A percentile compares a stretch with the other conserved stretches of the same genome.
Conservation (phyloP, 2,797 vertebrate genomes). For the Epinephelus coioides region DNA sequence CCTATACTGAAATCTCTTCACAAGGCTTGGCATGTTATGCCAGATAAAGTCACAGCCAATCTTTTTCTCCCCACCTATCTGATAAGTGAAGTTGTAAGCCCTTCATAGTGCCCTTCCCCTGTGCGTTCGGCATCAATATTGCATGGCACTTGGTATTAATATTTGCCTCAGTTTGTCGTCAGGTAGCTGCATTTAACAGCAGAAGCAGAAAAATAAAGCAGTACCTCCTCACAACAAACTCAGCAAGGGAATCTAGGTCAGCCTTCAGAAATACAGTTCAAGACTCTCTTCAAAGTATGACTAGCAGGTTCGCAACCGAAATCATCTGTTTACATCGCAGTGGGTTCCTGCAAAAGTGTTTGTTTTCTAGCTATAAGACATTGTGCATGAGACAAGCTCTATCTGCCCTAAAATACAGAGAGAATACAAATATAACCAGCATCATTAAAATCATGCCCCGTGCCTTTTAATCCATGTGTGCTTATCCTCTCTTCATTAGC, state of each 20-base stretch:
- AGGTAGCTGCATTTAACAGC: constrained; percentile 75
- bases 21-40: constrained; percentile 30
- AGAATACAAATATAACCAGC: constrained; percentile 26
- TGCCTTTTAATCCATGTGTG: constrained; percentile 29
- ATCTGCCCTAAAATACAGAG: constrained; percentile 16
- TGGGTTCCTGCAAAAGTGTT: constrained; percentile 38
- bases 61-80: constrained; percentile 34
- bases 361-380: constrained; percentile 44
- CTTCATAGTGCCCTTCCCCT: constrained; percentile 64
- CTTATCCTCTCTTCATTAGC: constrained; percentile 36
- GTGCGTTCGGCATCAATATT: constrained; percentile 80
- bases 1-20: constrained; percentile 49
- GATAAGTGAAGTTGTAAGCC: constrained; percentile 62
- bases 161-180: constrained; percentile 79
- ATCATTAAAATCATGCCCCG: not conserved
- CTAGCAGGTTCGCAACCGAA: constrained; percentile 58
- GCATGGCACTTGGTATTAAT: constrained; percentile 75
- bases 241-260: constrained; percentile 80
- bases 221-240: constrained; percentile 72
- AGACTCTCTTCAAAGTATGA: constrained; percentile 70
- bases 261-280: constrained; percentile 69
- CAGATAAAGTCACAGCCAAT: constrained; percentile 61
- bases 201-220: constrained; percentile 68
- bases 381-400: constrained; percentile 13
- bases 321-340: constrained; percentile 60